Evolutionary conservation across 2,888 invertebrate species (phyloP).

Genomic region (Hypena proboscidalis): DNA sequence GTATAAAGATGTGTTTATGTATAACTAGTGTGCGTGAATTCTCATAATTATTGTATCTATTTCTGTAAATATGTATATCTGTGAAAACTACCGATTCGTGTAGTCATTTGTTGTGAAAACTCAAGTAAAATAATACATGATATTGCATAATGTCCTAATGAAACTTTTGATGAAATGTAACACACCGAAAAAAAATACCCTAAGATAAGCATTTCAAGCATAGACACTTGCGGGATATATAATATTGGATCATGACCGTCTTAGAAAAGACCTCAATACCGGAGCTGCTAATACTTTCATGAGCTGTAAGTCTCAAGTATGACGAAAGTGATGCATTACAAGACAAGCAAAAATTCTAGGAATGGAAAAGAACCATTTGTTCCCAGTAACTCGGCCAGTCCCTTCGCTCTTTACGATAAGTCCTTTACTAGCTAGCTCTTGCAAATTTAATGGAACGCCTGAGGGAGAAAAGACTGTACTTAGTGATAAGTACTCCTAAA

Average conservation of each 20-base stretch:
- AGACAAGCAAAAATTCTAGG: conserved; percentile 8
- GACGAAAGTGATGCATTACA: conserved; percentile 12
- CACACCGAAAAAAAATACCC: background rate
- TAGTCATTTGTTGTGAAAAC: too few species aligned
- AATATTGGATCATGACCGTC: background rate
- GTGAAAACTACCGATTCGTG: too few species aligned
- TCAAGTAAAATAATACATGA: too few species aligned
- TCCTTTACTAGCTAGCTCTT: conserved; percentile 36
- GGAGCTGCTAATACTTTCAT: conserved; percentile 18
- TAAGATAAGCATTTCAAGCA: background rate
- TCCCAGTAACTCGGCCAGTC: conserved; percentile 30
- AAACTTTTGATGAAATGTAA: too few species aligned
- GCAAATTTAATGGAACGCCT: conserved; percentile 39
- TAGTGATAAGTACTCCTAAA: conserved; percentile 21
- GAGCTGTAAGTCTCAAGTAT: conserved; percentile 11
- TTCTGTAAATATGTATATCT: too few species aligned
- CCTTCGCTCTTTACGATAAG: conserved; percentile 23
- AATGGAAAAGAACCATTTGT: conserved; percentile 11
- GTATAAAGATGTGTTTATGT: too few species aligned
- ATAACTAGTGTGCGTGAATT: too few species aligned
- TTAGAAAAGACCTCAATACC: conserved; percentile 1
- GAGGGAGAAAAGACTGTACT: conserved; percentile 27
- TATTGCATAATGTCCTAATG: too few species aligned
- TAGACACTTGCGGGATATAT: background rate
- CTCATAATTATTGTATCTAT: too few species aligned